Evolutionary conservation across 2,888 invertebrate genomes (phyloP).

Genomic region (Eumerus sabulonum): DNA sequence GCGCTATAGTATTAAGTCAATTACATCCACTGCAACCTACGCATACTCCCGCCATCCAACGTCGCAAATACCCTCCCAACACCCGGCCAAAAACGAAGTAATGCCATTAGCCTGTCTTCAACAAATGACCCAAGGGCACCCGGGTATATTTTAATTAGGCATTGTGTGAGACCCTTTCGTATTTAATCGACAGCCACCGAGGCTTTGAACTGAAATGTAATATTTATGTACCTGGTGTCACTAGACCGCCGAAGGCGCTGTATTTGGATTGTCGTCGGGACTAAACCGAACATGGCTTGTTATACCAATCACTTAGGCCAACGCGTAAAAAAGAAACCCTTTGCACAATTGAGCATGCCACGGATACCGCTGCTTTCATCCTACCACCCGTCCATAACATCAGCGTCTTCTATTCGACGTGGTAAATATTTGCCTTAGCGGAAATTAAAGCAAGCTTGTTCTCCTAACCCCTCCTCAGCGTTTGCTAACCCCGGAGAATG

Average conservation of each 20-base stretch:
- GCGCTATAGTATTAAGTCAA: too few relatives aligned
- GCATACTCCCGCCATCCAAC: not conserved
- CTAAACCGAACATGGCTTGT: constrained; percentile 22
- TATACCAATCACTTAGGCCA: constrained; percentile 40
- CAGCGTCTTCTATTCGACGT: constrained; percentile 16
- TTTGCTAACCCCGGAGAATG: constrained; percentile 25
- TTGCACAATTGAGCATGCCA: constrained; percentile 2
- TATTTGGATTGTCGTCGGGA: constrained; percentile 50
- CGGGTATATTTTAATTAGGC: constrained; percentile 44
- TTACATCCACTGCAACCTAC: too few relatives aligned
- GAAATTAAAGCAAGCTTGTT: constrained; percentile 48
- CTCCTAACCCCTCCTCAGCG: not conserved
- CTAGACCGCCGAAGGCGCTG: constrained; percentile 14
- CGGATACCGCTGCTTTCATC: too few relatives aligned
- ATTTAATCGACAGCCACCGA: constrained; percentile 10
- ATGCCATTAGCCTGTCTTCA: constrained; percentile 5
- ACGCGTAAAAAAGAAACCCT: constrained; percentile 41
- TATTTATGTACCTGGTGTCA: constrained; percentile 59
- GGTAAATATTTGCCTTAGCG: constrained; percentile 63
- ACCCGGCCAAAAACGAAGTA: not conserved
- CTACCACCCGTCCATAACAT: not conserved
- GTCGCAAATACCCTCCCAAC: not conserved
- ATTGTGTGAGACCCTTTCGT: constrained; percentile 30
- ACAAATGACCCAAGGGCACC: constrained; percentile 16
- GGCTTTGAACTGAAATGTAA: constrained; percentile 31